phyloP scores from a whole-genome alignment of 2,113 vertebrate genomes.

The Papio anubis region DNA sequence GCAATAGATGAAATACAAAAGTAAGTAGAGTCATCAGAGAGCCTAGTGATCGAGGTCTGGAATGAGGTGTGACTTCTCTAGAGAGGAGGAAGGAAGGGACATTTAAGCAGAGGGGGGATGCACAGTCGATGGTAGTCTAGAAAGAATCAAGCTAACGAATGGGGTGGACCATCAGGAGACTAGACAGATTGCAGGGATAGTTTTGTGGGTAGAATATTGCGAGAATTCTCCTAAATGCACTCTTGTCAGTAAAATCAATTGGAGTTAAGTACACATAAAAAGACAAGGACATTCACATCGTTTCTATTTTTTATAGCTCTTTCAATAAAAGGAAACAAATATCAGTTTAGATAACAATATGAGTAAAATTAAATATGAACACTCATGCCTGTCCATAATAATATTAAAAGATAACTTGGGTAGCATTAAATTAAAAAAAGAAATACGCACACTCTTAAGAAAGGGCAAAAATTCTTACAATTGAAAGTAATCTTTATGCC shows the following conservation, averaged over 20 bases:
- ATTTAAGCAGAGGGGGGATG: not conserved
- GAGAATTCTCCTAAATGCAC: not conserved
- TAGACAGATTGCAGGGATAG: not conserved
- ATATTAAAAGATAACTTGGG: slow-evolving; percentile 11
- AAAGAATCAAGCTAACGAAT: not conserved
- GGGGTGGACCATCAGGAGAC: not conserved
- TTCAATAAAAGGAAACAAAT: slow-evolving; percentile 32
- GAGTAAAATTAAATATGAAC: slow-evolving; percentile 14
- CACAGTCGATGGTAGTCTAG: fast-evolving
- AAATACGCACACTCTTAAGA: not conserved
- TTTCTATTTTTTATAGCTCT: not conserved
- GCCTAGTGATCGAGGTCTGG: not conserved
- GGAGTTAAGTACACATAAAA: slow-evolving; percentile 45
- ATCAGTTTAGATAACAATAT: not conserved
- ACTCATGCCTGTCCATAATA: not conserved
- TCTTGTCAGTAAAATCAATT: slow-evolving; percentile 46
- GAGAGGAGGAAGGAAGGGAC: not conserved
- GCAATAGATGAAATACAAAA: not conserved
- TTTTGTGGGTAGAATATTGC: slow-evolving; percentile 2
- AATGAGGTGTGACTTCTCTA: not conserved
- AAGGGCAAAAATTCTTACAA: not conserved
- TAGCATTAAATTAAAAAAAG: not conserved
- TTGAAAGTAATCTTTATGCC: not conserved
- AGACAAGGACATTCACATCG: slow-evolving; percentile 32
- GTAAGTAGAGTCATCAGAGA: not conserved